Base-by-base conservation (phyloP, 2,113 vertebrate genomes). In the Micromys minutus region DNA sequence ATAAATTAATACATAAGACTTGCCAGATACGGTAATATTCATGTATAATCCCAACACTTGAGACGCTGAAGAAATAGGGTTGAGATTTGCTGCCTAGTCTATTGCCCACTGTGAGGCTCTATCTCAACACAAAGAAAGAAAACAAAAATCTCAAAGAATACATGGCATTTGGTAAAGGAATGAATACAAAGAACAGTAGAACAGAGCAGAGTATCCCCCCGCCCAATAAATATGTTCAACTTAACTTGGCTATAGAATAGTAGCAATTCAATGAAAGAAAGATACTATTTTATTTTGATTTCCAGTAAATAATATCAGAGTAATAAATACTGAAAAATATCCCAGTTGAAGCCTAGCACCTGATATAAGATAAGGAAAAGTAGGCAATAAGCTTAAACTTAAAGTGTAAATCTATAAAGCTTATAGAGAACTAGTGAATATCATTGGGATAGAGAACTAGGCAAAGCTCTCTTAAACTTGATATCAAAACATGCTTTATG, bases 211-310 rank as follows among this genome's bases (percentile, higher is more conserved):
- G n/a, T 3, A 36, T 7, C 29, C 36, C 77, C 55, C 1, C 0
- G 13, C 29, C 65, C 55, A 55, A 55, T 4, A 85, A 69, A n/a
- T n/a, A 69, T 26, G 34, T 45, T 65, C 65, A 69, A 71, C 8
- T 93, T 74, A 31, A 24, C 55, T 91, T 77, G 8, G 39, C 69
- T 79, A 90, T 77, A n/a, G 31, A 87, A 55, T 15, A 87, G 90
- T 83, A 77, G 24, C 61, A 91, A 71, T 84, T 83, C 75, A 95
- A 24, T 77, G 61, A 34, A 91, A 19, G 47, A 93, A 84, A 90
- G 8, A 52, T 19, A 81, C 52, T 45, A 34, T 17, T 61, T 81
- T 59, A 13, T 26, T 57, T 81, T 57, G 69, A 11, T 81, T 90
- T 71, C 69, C 42, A 83, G 29, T 71, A 95, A 86, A 24, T 87